Evolutionary conservation across 1,140 invertebrate genomes (phyloP), one percentile per base, ranked within the genome.

Genomic region (Zelostemma sp.): DNA sequence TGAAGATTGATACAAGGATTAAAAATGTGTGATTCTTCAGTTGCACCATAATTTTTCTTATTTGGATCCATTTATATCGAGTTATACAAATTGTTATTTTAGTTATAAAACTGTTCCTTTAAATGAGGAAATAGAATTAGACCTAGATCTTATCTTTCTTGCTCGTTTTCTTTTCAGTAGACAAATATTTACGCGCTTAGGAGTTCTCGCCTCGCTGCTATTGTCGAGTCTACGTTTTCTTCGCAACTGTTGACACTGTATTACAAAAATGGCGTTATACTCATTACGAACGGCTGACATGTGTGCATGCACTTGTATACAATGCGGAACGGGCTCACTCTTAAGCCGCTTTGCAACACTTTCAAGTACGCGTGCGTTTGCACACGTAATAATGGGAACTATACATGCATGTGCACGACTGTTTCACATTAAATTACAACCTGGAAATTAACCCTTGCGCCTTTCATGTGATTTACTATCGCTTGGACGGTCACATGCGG

Each of bases 401-500:
- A 31, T 63, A 40, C 12, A 11, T 47, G 18, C 11, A 17, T 11
- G 19, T 21, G 45, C 19, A n/a, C 19, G 45, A 8, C 11, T 41
- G 33, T 38, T n/a, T 53, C 50, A 59, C 60, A 60, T 63, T 69
- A 64, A 63, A 68, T 59, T 56, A 45, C 41, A 50, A 63, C 43
- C 50, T 60, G 40, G 35, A 69, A 63, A 69, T 69, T 63, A 60
- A 56, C 67, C 56, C 60, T 60, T 51, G 35, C 38, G 50, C 55
- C 45, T 68, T 43, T 48, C 17, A 6, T 35, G 8, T 63, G 60
- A 68, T 68, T 68, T 59, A 68, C 56, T 21, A 17, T 35, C 12
- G 40, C 14, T 12, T 5, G 40, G 9, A n/a, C n/a, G n/a, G n/a
- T n/a, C 25, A 28, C 25, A 28, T 8, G 25, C 3, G 25, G 8